Conservation (phyloP, 2,113 vertebrate genomes). For the Jaculus jaculus region DNA sequence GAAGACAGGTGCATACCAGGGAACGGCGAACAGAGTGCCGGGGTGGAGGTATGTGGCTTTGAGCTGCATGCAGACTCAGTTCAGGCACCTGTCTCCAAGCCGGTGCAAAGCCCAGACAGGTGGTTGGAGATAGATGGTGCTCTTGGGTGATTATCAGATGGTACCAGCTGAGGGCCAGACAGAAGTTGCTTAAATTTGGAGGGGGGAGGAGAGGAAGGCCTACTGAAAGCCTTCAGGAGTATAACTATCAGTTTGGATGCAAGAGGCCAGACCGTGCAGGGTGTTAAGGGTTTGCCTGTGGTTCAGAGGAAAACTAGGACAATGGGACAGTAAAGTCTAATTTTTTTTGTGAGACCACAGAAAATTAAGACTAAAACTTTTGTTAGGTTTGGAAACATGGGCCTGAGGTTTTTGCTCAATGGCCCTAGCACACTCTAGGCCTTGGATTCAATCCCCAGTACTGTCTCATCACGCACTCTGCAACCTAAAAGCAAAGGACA, state of each 20-base stretch:
- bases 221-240: neutral
- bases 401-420: no score
- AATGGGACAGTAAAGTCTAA: fast-evolving
- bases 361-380: neutral
- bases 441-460: no score
- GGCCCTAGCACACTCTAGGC: no score
- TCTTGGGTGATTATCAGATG: neutral
- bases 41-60: neutral
- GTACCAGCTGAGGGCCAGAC: neutral
- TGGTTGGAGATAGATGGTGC: fast-evolving
- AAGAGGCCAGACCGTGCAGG: neutral
- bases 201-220: neutral
- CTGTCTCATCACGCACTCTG: no score
- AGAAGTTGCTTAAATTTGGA: no score
- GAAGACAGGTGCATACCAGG: neutral
- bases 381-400: neutral
- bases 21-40: fast-evolving
- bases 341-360: neutral
- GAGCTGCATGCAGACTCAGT: no score
- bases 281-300: neutral
- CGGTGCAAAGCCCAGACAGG: neutral
- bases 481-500: no score
- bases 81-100: no score
- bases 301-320: neutral
- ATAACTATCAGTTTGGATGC: neutral